A percentile compares a stretch with the other conserved stretches of the same genome.
These are phyloP conservation scores for Rhinatrema bivittatum DNA, from an alignment of 2,797 vertebrate species.

Conservation along the genomic window DNA sequence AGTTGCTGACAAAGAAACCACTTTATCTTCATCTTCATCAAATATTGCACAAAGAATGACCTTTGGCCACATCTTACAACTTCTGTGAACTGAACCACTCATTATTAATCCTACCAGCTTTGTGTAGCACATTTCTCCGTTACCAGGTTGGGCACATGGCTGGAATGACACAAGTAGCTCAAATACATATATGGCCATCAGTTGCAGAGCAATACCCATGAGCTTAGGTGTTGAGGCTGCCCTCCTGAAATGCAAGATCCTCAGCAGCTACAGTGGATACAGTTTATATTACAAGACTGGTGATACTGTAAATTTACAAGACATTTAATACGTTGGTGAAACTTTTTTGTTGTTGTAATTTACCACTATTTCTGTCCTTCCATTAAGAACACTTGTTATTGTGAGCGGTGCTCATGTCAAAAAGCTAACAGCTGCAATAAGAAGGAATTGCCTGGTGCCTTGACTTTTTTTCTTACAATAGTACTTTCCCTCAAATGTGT, in stretches of 20 bases:
- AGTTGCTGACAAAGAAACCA: slow-evolving; percentile 95
- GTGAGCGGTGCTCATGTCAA: slow-evolving; percentile 17
- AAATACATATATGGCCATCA: slow-evolving; percentile 8
- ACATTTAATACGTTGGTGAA: slow-evolving; percentile 29
- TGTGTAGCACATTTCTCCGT: slow-evolving; percentile 30
- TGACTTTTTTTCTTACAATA: slow-evolving; percentile 17
- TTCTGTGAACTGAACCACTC: slow-evolving; percentile 35
- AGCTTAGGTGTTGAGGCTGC: slow-evolving; percentile 12
- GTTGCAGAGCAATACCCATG: slow-evolving; percentile 10
- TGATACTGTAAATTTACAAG: slow-evolving; percentile 40
- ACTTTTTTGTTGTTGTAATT: slow-evolving; percentile 23
- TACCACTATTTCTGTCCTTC: slow-evolving; percentile 7
- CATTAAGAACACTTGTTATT: no score
- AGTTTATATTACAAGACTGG: slow-evolving; percentile 32
- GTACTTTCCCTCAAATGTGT: slow-evolving; percentile 20
- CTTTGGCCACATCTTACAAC: slow-evolving; percentile 12
- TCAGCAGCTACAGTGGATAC: slow-evolving; percentile 21
- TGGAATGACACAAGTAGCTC: slow-evolving; percentile 18
- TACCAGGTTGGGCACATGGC: slow-evolving; percentile 9
- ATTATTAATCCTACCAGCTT: slow-evolving; percentile 27
- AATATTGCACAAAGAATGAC: slow-evolving; percentile 91
- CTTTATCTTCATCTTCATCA: slow-evolving; percentile 96
- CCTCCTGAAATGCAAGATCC: slow-evolving; percentile 1
- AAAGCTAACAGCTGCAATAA: slow-evolving; percentile 47
- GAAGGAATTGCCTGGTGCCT: slow-evolving; percentile 44